Evolutionary conservation across 2,113 vertebrate species (phyloP).

Genomic region (Myiozetetes cayanensis): DNA sequence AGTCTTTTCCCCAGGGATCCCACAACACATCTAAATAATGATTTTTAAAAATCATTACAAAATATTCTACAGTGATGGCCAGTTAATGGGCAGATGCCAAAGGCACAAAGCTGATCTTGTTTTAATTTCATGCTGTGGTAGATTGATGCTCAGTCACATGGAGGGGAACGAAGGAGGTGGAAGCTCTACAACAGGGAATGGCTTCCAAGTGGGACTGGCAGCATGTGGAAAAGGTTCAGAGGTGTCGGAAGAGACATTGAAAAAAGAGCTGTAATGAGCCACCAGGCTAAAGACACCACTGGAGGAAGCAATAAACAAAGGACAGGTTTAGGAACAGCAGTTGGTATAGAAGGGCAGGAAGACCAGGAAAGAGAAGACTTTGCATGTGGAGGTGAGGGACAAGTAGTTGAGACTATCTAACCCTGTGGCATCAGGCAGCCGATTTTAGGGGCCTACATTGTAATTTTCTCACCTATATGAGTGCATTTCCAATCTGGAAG

Average conservation of each 20-base stretch:
- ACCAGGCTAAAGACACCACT: not conserved
- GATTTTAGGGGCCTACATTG: not conserved
- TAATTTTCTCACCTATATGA: not conserved
- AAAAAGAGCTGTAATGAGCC: not conserved
- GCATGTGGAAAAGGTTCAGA: not conserved
- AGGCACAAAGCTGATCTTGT: not conserved
- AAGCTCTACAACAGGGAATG: not conserved
- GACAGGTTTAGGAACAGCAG: not conserved
- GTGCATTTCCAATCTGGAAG: not conserved
- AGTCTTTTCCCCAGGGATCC: not conserved
- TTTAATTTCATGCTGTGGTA: not conserved
- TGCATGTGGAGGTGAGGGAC: too few species aligned
- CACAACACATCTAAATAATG: not conserved
- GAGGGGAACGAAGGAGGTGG: not conserved
- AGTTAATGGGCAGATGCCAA: not conserved
- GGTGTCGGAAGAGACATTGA: not conserved
- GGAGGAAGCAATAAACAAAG: not conserved
- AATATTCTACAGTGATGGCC: not conserved
- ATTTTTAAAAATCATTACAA: rapidly evolving
- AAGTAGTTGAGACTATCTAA: not conserved
- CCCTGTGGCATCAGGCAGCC: too few species aligned
- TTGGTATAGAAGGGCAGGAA: not conserved
- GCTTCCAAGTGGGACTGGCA: not conserved
- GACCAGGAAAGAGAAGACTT: not conserved
- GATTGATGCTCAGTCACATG: not conserved